Percentiles rank a stretch among this genome's conserved stretches.
Conservation (phyloP, 2,888 invertebrate genomes). For the Epinotia brunnichana region DNA sequence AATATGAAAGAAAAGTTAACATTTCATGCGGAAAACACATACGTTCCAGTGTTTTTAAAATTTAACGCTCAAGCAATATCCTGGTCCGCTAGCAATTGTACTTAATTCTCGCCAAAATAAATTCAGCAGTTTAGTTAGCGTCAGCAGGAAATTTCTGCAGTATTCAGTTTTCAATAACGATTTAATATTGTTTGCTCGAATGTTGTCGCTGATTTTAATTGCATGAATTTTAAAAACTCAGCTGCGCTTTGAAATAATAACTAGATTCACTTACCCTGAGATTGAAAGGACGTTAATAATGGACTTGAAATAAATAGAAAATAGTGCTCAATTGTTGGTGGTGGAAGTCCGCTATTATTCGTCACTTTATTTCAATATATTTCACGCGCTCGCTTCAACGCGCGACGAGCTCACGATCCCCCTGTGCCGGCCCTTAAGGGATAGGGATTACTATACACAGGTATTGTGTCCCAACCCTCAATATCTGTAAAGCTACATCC, state of each 20-base stretch:
- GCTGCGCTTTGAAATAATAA: neutral
- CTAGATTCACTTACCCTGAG: neutral
- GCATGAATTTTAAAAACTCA: neutral
- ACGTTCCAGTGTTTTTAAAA: conserved; percentile 4
- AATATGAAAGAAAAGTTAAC: neutral
- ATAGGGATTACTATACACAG: no score
- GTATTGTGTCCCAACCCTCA: no score
- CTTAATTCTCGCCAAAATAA: conserved; percentile 27
- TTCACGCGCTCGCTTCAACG: no score
- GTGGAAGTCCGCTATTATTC: no score
- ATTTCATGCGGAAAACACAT: neutral
- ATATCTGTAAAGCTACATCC: no score
- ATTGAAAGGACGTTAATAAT: no score
- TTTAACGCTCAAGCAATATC: conserved; percentile 1
- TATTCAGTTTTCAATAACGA: neutral
- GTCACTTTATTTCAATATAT: no score
- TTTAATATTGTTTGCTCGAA: neutral
- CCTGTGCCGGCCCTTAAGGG: no score
- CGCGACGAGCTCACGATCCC: no score
- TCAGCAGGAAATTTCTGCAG: neutral
- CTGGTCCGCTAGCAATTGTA: conserved; percentile 3
- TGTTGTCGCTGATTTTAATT: neutral
- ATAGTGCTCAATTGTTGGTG: no score
- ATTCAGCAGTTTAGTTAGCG: conserved; percentile 23
- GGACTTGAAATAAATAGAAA: no score